phyloP scores from a whole-genome alignment of 37 sponge, comb jelly and placozoan species.

The Petrosia ficiformis region DNA sequence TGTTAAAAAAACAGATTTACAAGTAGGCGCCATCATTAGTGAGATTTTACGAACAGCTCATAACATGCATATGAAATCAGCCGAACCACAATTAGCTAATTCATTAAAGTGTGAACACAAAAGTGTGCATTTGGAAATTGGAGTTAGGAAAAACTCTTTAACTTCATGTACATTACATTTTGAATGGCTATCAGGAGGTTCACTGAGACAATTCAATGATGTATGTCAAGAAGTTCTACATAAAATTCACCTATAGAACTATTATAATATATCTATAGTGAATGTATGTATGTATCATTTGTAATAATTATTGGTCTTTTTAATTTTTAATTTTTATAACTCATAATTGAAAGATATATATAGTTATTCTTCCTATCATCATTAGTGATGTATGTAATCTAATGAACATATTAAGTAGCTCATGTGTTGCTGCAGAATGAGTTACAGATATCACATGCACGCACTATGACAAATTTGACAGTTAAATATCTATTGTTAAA shows the following conservation, averaged over 20 bases:
- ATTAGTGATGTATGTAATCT: too few species aligned
- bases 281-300: too few species aligned
- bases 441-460: too few species aligned
- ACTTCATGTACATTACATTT: slow-evolving; percentile 34
- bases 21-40: slow-evolving; percentile 18
- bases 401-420: too few species aligned
- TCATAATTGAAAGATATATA: too few species aligned
- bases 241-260: too few species aligned
- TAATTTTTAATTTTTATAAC: too few species aligned
- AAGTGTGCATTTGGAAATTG: slow-evolving; percentile 7
- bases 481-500: too few species aligned
- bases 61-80: slow-evolving; percentile 17
- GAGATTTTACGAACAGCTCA: slow-evolving; percentile 44
- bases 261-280: not conserved
- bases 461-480: too few species aligned
- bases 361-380: too few species aligned
- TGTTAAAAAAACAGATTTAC: slow-evolving; percentile 14
- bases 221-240: slow-evolving; percentile 32
- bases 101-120: slow-evolving; percentile 9
- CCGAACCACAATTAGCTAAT: slow-evolving; percentile 1
- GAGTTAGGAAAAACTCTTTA: slow-evolving; percentile 20
- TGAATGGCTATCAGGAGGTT: slow-evolving; percentile 54
- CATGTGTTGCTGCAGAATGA: too few species aligned
- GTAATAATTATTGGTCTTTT: too few species aligned
- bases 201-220: slow-evolving; percentile 10